Evolutionary conservation across 1,140 invertebrate species (phyloP), one percentile per base, ranked within the genome.

Genomic region (Metopolophium dirhodum): DNA sequence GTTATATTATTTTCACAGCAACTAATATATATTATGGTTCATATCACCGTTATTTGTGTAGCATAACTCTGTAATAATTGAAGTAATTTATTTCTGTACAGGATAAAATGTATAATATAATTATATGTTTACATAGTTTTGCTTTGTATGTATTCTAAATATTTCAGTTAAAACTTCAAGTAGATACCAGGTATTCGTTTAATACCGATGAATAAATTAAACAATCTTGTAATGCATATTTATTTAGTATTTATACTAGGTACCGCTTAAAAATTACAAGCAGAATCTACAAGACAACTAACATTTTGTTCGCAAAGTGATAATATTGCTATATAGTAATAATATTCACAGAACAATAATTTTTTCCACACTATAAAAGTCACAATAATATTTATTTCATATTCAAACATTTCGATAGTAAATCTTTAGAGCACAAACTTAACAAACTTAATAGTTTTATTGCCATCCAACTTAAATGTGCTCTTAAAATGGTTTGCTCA

Each of bases 371-470:
- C 6, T 30, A 82, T 41, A 83, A 41, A 83, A 23, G 77, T 82
- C 22, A 30, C 4, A 87, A 30, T 87, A 30, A 87, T 87, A 87
- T 87, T 47, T 87, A 14, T 30, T 87, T 87, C 45, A 87, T 47
- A 87, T 87, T 87, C 30, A 87, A 47, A 45, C 14, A n/a, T n/a
- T 47, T 30, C 30, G 30, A 47, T 41, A 49, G 45, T 47, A 18
- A 47, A 49, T 87, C 85, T 87, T 45, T 47, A 47, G 14, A 87
- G 45, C 11, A 47, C 9, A 18, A 87, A 45, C 83, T 22, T 26
- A 86, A 87, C 37, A 18, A 87, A 18, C 83, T 22, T 26, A 86
- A 87, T 87, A 87, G 30, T 87, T 87, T 47, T 87, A 87, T 87
- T 47, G 26, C 9, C 9, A n/a, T 87, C 14, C 26, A n/a, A n/a